phyloP scores from a whole-genome alignment of 2,113 vertebrate species.

The Bubo blakistoni region DNA sequence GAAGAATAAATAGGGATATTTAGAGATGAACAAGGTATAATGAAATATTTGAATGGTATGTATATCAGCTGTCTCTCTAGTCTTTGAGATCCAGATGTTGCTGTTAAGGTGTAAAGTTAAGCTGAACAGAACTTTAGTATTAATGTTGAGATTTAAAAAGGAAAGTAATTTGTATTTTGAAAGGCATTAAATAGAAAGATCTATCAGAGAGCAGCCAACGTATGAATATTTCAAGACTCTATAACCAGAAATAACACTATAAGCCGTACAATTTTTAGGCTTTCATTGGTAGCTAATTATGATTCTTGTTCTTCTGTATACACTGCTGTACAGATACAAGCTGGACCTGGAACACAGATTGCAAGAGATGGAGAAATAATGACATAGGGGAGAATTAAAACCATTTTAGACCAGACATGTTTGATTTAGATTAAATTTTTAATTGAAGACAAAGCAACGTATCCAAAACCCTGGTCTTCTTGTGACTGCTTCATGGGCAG shows the following conservation, averaged over 20 bases:
- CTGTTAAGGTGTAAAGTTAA: background rate
- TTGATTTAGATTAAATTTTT: background rate
- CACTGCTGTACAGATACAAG: background rate
- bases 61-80: background rate
- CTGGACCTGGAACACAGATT: background rate
- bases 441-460: background rate
- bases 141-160: background rate
- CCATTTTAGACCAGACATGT: background rate
- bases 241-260: background rate
- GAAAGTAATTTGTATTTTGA: background rate
- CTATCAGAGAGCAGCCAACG: background rate
- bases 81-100: background rate
- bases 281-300: background rate
- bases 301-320: background rate
- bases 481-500: background rate
- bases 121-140: background rate
- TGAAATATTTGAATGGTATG: background rate
- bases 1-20: background rate
- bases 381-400: background rate
- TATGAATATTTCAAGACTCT: background rate
- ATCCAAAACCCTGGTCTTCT: background rate
- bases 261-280: background rate
- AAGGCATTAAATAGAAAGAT: background rate
- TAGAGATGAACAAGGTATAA: background rate
- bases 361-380: background rate